Conservation (phyloP, 2,888 invertebrate species). For the Drosophila algonquin region DNA sequence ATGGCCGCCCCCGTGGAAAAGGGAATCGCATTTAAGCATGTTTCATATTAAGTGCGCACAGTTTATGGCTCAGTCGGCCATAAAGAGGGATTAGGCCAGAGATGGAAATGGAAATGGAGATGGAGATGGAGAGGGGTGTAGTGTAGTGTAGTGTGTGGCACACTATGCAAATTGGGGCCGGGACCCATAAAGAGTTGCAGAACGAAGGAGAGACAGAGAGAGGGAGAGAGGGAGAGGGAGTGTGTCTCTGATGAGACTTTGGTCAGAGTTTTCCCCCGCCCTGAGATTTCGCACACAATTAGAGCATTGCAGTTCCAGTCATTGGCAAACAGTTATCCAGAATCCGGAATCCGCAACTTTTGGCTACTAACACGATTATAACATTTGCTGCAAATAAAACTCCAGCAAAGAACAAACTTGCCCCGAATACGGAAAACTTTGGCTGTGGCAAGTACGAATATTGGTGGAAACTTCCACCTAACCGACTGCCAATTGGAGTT, state of each 20-base stretch:
- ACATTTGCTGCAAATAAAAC: slow-evolving; percentile 66
- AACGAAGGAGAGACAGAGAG: not conserved
- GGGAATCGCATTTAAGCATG: slow-evolving; percentile 75
- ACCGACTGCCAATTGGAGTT: slow-evolving; percentile 73
- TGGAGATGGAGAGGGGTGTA: slow-evolving; percentile 8
- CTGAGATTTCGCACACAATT: slow-evolving; percentile 41
- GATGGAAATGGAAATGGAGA: slow-evolving; percentile 32
- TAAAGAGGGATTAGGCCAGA: slow-evolving; percentile 70
- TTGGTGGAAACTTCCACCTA: slow-evolving; percentile 48
- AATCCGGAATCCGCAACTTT: slow-evolving; percentile 58
- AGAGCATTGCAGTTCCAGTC: slow-evolving; percentile 31
- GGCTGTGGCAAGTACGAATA: slow-evolving; percentile 11
- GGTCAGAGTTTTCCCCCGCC: slow-evolving; percentile 1
- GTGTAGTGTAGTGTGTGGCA: slow-evolving; percentile 13
- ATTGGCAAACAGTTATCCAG: slow-evolving; percentile 73
- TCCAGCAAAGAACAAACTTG: slow-evolving; percentile 23
- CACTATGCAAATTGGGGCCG: slow-evolving; percentile 64
- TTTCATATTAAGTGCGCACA: slow-evolving; percentile 77
- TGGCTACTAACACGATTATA: slow-evolving; percentile 73
- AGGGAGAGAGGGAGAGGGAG: slow-evolving; percentile 1
- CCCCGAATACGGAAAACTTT: slow-evolving; percentile 52
- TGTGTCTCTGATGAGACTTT: not conserved
- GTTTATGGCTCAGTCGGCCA: slow-evolving; percentile 73
- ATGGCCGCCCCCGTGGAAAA: slow-evolving; percentile 58
- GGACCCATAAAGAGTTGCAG: slow-evolving; percentile 46